Evolutionary conservation across 2,888 invertebrate species (phyloP).

Genomic region (Folsomia manolachei): DNA sequence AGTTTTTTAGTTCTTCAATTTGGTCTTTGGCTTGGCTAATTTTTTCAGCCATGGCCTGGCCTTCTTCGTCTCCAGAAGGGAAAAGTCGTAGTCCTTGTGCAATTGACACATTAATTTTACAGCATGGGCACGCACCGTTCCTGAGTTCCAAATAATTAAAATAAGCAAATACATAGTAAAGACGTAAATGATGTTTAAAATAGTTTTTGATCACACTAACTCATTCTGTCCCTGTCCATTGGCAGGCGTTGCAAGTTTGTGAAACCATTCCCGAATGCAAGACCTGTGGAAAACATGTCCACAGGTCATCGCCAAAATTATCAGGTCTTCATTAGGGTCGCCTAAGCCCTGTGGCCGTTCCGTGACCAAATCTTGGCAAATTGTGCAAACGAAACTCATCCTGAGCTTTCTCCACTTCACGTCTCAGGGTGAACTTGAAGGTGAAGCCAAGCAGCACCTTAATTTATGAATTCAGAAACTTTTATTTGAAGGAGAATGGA

Average conservation of each 20-base stretch:
- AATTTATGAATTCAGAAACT: too few species aligned
- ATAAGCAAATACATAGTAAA: too few species aligned
- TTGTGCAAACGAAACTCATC: constrained; percentile 8
- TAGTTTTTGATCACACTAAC: too few species aligned
- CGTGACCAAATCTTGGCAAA: constrained; percentile 13
- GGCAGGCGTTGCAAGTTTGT: not conserved
- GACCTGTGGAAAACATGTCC: constrained; percentile 4
- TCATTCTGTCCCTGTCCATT: not conserved
- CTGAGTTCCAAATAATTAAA: not conserved
- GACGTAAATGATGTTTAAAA: too few species aligned
- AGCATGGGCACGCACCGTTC: constrained; percentile 3
- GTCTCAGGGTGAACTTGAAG: too few species aligned
- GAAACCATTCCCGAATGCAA: constrained; percentile 10
- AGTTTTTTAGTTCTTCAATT: not conserved
- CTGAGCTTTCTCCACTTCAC: too few species aligned
- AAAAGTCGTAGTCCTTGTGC: constrained; percentile 3
- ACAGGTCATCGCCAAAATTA: not conserved
- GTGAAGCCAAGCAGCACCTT: too few species aligned
- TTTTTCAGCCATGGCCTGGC: not conserved
- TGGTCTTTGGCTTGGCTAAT: not conserved
- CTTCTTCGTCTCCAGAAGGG: constrained; percentile 14
- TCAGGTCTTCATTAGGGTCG: not conserved
- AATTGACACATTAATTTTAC: not conserved
- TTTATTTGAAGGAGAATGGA: too few species aligned
- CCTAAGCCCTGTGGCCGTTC: not conserved